phyloP scores from a whole-genome alignment of 2,888 invertebrate genomes.

The Megastigmus dorsalis region DNA sequence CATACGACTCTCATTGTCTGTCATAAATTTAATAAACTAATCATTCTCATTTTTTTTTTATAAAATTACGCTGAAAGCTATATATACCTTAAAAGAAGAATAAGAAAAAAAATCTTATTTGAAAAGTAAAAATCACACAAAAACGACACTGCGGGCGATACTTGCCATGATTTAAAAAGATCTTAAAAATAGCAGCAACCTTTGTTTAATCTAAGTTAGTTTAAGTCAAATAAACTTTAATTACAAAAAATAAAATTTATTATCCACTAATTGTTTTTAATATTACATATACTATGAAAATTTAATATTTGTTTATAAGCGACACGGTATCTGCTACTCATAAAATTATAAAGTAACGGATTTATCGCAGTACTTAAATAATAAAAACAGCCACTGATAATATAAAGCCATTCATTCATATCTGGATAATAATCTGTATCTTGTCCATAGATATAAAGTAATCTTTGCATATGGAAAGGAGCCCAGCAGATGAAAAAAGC shows the following conservation, averaged over 20 bases:
- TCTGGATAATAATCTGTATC: slow-evolving; percentile 78
- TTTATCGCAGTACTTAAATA: slow-evolving; percentile 89
- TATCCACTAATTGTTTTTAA: not conserved
- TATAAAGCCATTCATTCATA: slow-evolving; percentile 87
- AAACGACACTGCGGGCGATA: too few species aligned
- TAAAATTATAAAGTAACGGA: slow-evolving; percentile 90
- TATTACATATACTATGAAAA: slow-evolving; percentile 1
- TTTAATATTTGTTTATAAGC: slow-evolving; percentile 81
- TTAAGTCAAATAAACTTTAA: too few species aligned
- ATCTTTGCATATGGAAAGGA: slow-evolving; percentile 94
- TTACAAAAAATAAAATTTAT: not conserved
- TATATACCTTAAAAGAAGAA: too few species aligned
- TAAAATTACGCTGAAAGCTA: too few species aligned
- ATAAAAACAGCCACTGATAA: slow-evolving; percentile 87
- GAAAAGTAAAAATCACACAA: not conserved
- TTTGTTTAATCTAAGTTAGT: too few species aligned
- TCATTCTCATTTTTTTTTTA: too few species aligned
- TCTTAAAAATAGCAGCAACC: too few species aligned
- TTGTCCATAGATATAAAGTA: slow-evolving; percentile 86
- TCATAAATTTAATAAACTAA: too few species aligned
- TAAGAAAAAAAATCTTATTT: not conserved
- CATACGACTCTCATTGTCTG: too few species aligned
- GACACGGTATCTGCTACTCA: slow-evolving; percentile 85
- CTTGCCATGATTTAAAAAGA: too few species aligned
- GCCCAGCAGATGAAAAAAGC: slow-evolving; percentile 97